phyloP scores from a whole-genome alignment of 2,797 vertebrate species.

The Mallotus villosus region DNA sequence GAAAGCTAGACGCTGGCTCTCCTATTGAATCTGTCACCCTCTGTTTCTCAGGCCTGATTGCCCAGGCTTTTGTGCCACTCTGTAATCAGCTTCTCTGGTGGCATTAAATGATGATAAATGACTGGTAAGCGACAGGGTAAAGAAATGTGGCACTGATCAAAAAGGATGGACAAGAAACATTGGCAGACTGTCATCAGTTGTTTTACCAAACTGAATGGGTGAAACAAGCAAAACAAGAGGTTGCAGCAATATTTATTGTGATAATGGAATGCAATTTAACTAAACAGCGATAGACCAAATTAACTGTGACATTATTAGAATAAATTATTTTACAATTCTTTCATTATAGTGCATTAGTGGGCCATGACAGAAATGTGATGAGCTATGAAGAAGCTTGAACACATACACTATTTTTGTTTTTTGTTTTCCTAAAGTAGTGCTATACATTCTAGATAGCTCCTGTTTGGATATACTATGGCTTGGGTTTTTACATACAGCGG shows the following conservation, averaged over 20 bases:
- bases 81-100: constrained; percentile 55
- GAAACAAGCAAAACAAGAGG: not conserved
- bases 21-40: constrained; percentile 54
- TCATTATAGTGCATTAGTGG: not conserved
- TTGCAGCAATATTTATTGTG: not conserved
- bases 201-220: not conserved
- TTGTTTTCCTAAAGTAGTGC: constrained; percentile 5
- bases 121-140: constrained; percentile 37
- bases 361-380: not conserved
- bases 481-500: constrained; percentile 18
- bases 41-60: constrained; percentile 30
- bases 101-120: constrained; percentile 60
- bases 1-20: constrained; percentile 30
- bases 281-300: not conserved
- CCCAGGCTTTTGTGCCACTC: constrained; percentile 52
- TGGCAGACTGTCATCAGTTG: constrained; percentile 8
- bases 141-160: constrained; percentile 22
- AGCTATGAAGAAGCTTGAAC: not conserved
- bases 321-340: not conserved
- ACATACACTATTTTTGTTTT: too few species aligned
- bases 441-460: not conserved
- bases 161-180: constrained; percentile 22
- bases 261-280: too few species aligned
- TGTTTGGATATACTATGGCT: not conserved
- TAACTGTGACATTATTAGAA: not conserved